These are phyloP conservation scores for Todus mexicanus DNA, from an alignment of 2,797 vertebrate genomes.

Conservation along the genomic window DNA sequence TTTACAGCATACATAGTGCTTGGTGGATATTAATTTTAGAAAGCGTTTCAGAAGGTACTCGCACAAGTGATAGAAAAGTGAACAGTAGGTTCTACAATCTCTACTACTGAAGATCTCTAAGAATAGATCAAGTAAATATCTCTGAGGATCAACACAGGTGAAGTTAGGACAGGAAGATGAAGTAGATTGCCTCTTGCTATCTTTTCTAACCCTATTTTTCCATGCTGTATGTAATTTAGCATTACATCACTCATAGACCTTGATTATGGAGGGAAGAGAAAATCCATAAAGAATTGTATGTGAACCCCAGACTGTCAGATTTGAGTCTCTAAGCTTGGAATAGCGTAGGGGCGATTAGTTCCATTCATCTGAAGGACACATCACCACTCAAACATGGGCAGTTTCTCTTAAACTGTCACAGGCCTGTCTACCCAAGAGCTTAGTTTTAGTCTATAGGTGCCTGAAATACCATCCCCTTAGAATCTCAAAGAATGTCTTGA, in stretches of 20 bases:
- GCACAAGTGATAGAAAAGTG: neutral
- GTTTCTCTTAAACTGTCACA: neutral
- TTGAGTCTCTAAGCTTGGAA: neutral
- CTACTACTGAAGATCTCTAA: neutral
- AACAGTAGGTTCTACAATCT: neutral
- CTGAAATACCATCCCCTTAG: neutral
- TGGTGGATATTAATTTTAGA: neutral
- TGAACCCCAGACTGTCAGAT: neutral
- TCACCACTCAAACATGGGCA: neutral
- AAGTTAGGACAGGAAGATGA: neutral
- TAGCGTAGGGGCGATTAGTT: neutral
- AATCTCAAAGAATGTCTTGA: neutral
- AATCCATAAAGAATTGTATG: neutral
- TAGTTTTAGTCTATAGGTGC: neutral
- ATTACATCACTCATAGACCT: neutral
- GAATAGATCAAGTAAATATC: neutral
- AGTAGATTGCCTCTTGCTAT: neutral
- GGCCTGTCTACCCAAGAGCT: neutral
- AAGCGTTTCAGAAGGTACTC: neutral
- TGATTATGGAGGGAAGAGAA: neutral
- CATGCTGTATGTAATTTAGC: neutral
- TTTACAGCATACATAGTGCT: neutral
- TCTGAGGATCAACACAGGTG: neutral
- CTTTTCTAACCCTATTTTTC: neutral
- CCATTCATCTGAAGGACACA: neutral